A percentile compares a stretch with the other conserved stretches of the same genome.
phyloP scores from a whole-genome alignment of 2,797 vertebrate genomes.

The Muscicapa striata region DNA sequence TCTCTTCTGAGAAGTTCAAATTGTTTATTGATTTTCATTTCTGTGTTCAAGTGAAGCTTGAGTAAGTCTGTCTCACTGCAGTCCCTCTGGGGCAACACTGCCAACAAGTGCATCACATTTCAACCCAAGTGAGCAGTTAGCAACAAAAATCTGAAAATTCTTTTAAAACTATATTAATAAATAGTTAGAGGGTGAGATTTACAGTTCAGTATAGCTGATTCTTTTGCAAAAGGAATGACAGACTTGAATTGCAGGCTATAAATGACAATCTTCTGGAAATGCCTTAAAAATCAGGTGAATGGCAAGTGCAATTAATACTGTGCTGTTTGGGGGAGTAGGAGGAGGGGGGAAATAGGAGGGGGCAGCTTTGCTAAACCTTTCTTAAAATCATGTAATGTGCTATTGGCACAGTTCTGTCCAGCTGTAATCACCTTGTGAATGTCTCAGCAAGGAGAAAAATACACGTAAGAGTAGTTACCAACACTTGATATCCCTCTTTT shows the following conservation, averaged over 20 bases:
- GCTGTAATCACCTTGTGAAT: background rate
- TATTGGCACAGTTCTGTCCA: background rate
- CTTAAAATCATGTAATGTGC: background rate
- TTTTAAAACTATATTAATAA: constrained; percentile 80
- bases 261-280: constrained; percentile 40
- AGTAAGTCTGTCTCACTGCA: constrained; percentile 90
- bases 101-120: constrained; percentile 81
- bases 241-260: constrained; percentile 34
- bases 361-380: background rate
- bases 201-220: constrained; percentile 69
- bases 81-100: constrained; percentile 81
- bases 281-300: constrained; percentile 9
- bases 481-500: background rate
- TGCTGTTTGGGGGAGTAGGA: background rate
- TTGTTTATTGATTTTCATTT: constrained; percentile 99
- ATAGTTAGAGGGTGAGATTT: constrained; percentile 71
- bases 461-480: background rate
- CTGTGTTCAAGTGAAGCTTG: constrained; percentile 91
- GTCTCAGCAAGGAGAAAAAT: background rate
- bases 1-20: constrained; percentile 98
- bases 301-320: background rate
- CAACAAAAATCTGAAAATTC: constrained; percentile 76
- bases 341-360: background rate
- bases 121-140: constrained; percentile 73
- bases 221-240: constrained; percentile 57